Percentiles rank a stretch among this genome's conserved stretches.
phyloP scores from a whole-genome alignment of 2,888 invertebrate genomes.

The Habrosyne pyritoides region DNA sequence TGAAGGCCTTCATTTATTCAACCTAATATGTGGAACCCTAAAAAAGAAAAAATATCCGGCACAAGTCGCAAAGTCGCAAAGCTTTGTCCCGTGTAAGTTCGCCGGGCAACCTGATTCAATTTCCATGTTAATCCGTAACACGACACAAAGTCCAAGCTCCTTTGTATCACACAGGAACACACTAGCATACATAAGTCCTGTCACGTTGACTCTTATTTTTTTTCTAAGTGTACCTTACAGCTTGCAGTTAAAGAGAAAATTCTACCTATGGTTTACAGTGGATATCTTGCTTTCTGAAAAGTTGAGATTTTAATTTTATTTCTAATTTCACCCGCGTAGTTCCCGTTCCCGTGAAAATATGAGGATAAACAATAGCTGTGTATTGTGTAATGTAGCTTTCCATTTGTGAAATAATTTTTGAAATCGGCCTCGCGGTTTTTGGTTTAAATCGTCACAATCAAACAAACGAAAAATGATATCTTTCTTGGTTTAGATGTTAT shows the following conservation, averaged over 20 bases:
- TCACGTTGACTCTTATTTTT: conserved; percentile 31
- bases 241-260: not conserved
- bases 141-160: conserved; percentile 47
- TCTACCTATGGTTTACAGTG: not conserved
- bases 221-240: conserved; percentile 29
- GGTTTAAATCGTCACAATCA: too few relatives aligned
- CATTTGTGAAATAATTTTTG: too few relatives aligned
- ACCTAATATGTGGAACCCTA: not conserved
- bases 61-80: conserved; percentile 45
- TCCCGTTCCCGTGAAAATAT: too few relatives aligned
- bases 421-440: too few relatives aligned
- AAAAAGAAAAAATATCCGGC: conserved; percentile 24
- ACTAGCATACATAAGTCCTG: conserved; percentile 28
- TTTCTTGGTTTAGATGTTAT: too few relatives aligned
- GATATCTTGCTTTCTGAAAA: not conserved
- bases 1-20: too few relatives aligned
- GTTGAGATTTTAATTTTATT: too few relatives aligned
- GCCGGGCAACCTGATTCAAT: conserved; percentile 67
- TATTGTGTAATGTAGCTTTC: too few relatives aligned
- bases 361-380: too few relatives aligned
- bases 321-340: too few relatives aligned
- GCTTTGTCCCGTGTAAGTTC: conserved; percentile 52
- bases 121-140: conserved; percentile 69
- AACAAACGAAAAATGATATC: too few relatives aligned
- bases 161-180: conserved; percentile 42